Base-by-base conservation (phyloP, 2,888 invertebrate species). In the Tholera decimalis region DNA sequence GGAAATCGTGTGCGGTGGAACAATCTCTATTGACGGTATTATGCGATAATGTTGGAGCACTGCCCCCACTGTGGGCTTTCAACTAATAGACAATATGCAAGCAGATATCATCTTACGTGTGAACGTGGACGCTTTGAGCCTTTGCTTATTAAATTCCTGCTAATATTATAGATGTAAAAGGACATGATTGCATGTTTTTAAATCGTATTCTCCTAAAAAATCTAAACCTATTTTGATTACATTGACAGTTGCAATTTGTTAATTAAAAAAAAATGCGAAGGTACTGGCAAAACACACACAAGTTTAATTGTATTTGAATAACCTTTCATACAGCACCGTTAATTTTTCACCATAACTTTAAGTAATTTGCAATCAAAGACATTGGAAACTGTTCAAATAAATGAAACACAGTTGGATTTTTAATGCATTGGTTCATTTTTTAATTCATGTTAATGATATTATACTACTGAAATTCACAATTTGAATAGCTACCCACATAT, bases 11-110 rank as follows among this genome's bases (percentile, higher is more conserved):
- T 82, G 83, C 80, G 81, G 78, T 68, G 77, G 80, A 83, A 83
- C 88, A 82, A 84, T 88, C 87, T 85, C 88, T 84, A 89, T 89
- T 84, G 87, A 75, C 64, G 79, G 84, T 84, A 86, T 88, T 85
- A 88, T 80, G 79, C 83, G 68, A 83, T 85, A 84, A 85, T 89
- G 88, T 87, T 86, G 88, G 84, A 84, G 83, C 79, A 83, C 80
- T 79, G 83, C 75, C 77, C 76, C 73, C 73, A 76, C 76, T 71
- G 69, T 61, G 65, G 64, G 66, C 77, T 81, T 60, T 77, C 61
- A 83, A 72, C 79, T 84, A 83, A 84, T 85, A 86, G 80, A 85
- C 86, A 65, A 57, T 85, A 79, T 79, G 64, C 73, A 61, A 63
- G 55, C 62, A 85, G 84, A 89, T 88, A 84, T 83, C 83, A 81